Conservation (phyloP, 1,140 invertebrate species). For the Rhizoglyphus robini region DNA sequence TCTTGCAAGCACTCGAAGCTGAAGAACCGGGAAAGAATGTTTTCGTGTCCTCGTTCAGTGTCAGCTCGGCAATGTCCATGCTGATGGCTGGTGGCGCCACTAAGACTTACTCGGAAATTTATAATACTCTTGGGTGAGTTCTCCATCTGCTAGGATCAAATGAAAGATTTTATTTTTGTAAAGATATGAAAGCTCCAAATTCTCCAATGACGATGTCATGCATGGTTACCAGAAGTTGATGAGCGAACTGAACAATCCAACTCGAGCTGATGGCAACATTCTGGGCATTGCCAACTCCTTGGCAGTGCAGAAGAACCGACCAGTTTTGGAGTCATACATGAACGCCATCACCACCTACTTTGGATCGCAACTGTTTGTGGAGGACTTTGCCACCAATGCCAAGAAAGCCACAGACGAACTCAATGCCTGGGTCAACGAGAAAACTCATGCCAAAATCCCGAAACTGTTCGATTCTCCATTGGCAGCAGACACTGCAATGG, state of each 20-base stretch:
- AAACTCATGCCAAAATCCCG: slow-evolving; percentile 51
- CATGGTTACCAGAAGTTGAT: not conserved
- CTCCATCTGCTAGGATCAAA: not conserved
- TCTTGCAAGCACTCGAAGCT: not conserved
- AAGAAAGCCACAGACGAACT: slow-evolving; percentile 40
- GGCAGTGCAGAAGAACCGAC: not conserved
- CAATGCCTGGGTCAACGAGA: slow-evolving; percentile 53
- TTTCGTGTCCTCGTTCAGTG: slow-evolving; percentile 17
- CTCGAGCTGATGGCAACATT: not conserved
- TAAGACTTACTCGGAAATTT: slow-evolving; percentile 8
- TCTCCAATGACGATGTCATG: not conserved
- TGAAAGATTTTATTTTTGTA: slow-evolving; percentile 1
- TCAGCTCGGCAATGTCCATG: slow-evolving; percentile 20
- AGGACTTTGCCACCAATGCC: slow-evolving; percentile 25
- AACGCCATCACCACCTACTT: not conserved
- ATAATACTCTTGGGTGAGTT: not conserved
- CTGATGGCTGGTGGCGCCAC: slow-evolving; percentile 11
- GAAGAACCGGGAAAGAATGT: slow-evolving; percentile 12
- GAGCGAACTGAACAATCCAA: not conserved
- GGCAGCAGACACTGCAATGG: slow-evolving; percentile 31
- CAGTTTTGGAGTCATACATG: not conserved
- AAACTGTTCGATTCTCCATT: slow-evolving; percentile 34
- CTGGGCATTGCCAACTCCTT: not conserved
- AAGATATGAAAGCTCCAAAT: not conserved
- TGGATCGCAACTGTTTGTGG: not conserved